These are phyloP conservation scores for Thumatha senex DNA, from an alignment of 2,888 invertebrate genomes.

Conservation along the genomic window DNA sequence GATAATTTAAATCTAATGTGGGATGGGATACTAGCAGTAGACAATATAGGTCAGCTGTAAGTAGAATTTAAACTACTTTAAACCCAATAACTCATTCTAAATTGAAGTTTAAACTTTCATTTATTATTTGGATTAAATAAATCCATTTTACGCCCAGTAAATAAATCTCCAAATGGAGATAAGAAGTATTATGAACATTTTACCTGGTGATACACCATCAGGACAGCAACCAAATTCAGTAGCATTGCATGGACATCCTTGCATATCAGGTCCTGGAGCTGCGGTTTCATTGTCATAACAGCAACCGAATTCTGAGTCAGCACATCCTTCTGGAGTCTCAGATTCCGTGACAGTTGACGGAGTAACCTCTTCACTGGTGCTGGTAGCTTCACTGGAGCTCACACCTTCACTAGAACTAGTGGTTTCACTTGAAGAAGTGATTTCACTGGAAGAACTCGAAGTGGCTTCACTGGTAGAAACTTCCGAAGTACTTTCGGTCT, in stretches of 20 bases:
- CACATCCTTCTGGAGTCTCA: slow-evolving; percentile 72
- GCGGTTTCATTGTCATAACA: slow-evolving; percentile 87
- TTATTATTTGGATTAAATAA: too few species aligned
- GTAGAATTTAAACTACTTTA: too few species aligned
- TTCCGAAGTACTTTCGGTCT: not conserved
- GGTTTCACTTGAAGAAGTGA: not conserved
- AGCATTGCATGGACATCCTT: slow-evolving; percentile 85
- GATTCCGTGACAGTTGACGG: slow-evolving; percentile 13
- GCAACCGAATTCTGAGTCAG: slow-evolving; percentile 86
- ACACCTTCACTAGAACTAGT: not conserved
- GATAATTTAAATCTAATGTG: too few species aligned
- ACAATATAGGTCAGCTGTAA: too few species aligned
- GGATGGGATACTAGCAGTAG: too few species aligned
- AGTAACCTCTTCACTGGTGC: slow-evolving; percentile 3
- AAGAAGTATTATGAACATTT: not conserved
- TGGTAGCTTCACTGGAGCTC: not conserved
- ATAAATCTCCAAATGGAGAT: too few species aligned
- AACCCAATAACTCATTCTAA: too few species aligned
- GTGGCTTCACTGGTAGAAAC: not conserved
- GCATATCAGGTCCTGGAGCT: slow-evolving; percentile 85
- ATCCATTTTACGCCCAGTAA: too few species aligned
- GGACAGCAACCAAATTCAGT: slow-evolving; percentile 89
- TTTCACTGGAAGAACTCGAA: not conserved
- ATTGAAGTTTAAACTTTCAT: too few species aligned
- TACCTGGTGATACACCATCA: slow-evolving; percentile 86